phyloP scores from a whole-genome alignment of 1,140 invertebrate species.

The Eumeta japonica region DNA sequence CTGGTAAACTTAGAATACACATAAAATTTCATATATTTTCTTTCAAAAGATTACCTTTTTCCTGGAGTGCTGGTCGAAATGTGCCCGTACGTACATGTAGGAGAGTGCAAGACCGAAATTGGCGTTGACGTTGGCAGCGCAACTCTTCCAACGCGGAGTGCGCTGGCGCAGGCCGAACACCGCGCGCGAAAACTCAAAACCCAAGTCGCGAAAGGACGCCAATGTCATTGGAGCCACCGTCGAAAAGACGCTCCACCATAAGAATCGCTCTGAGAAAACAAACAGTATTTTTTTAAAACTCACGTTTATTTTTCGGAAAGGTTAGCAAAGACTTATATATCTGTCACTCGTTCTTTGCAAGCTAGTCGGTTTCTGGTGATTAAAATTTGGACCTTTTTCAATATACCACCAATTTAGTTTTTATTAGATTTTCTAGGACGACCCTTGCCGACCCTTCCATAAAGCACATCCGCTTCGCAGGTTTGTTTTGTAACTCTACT shows the following conservation, averaged over 20 bases:
- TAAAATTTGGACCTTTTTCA: no score
- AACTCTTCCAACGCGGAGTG: slow-evolving; percentile 70
- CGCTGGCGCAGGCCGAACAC: slow-evolving; percentile 64
- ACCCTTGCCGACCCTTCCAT: no score
- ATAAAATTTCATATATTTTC: background rate
- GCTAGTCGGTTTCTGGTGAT: no score
- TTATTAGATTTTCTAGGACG: no score
- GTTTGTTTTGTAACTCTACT: no score
- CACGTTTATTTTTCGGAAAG: no score
- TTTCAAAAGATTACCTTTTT: slow-evolving; percentile 60
- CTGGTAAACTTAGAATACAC: background rate
- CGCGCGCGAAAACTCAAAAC: slow-evolving; percentile 63
- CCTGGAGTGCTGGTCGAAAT: slow-evolving; percentile 70
- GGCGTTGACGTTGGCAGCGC: slow-evolving; percentile 72
- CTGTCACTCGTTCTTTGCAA: no score
- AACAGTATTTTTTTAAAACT: background rate
- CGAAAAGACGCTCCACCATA: slow-evolving; percentile 69
- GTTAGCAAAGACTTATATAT: no score
- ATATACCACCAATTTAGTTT: no score
- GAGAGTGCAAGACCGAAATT: slow-evolving; percentile 79
- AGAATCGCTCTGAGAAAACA: slow-evolving; percentile 59
- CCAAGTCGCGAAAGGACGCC: slow-evolving; percentile 60
- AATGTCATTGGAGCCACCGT: slow-evolving; percentile 65
- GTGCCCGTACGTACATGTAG: slow-evolving; percentile 69
- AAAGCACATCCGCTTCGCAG: no score